phyloP scores from a whole-genome alignment of 92 coral and sea anemone species.

The Hydrozoanthus gracilis region DNA sequence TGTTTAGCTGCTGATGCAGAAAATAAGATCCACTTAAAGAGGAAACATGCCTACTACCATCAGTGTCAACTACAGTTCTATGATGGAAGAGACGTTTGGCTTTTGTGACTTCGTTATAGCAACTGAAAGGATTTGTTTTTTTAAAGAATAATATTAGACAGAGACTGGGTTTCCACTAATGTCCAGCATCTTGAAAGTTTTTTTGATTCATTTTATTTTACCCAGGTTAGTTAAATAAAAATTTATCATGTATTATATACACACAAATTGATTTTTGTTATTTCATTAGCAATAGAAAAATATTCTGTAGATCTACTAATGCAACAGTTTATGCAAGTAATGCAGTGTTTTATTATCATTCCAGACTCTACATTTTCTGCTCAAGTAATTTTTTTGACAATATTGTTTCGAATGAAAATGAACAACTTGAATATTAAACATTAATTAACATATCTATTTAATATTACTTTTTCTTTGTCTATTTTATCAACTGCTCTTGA shows the following conservation, averaged over 20 bases:
- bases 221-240: not conserved
- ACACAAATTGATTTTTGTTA: not conserved
- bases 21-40: conserved; percentile 49
- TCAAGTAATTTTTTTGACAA: not conserved
- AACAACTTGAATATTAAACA: not conserved
- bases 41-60: too few species aligned
- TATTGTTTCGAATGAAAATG: not conserved
- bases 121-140: not conserved
- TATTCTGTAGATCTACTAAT: not conserved
- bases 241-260: not conserved
- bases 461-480: conserved; percentile 6
- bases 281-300: too few species aligned
- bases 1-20: conserved; percentile 48
- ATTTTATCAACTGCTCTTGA: conserved; percentile 21
- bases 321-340: not conserved
- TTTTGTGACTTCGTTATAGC: not conserved
- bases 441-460: not conserved
- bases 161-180: conserved; percentile 8
- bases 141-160: not conserved
- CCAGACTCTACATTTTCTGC: conserved; percentile 1
- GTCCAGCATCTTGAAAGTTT: too few species aligned
- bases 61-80: conserved; percentile 11
- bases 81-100: conserved; percentile 17
- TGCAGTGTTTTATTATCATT: not conserved
- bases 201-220: not conserved